Evolutionary conservation across 2,797 vertebrate genomes (phyloP).

Genomic region (Taenioides sp.): DNA sequence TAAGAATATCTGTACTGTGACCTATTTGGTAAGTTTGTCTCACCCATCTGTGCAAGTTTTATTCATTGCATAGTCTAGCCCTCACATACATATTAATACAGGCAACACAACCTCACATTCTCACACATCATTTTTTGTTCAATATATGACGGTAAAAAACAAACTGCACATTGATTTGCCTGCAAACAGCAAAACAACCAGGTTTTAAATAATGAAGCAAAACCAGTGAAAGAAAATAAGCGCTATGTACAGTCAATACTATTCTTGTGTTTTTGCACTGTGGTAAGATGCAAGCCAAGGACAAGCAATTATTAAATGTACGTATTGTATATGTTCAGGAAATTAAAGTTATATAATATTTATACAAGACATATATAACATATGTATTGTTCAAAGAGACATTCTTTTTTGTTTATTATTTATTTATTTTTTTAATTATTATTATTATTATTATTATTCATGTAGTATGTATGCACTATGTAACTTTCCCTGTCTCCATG

Average conservation of each 20-base stretch:
- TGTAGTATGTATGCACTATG: too few relatives aligned
- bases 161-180: background rate
- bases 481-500: too few relatives aligned
- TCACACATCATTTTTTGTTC: background rate
- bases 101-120: background rate
- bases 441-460: too few relatives aligned
- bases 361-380: too few relatives aligned
- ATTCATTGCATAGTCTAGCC: background rate
- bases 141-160: background rate
- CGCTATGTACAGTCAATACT: background rate
- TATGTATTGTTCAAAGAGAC: too few relatives aligned
- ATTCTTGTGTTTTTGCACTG: background rate
- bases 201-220: background rate
- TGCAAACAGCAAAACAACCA: background rate
- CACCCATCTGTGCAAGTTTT: background rate
- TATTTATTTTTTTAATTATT: too few relatives aligned
- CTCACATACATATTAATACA: background rate
- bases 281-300: background rate
- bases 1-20: too few relatives aligned
- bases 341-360: too few relatives aligned
- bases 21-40: background rate
- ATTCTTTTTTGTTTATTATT: too few relatives aligned
- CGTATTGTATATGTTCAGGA: too few relatives aligned
- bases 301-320: too few relatives aligned
- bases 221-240: background rate